Evolutionary conservation across 2,888 invertebrate species (phyloP), one percentile per base, ranked within the genome.

Genomic region (Piscicola geometra): DNA sequence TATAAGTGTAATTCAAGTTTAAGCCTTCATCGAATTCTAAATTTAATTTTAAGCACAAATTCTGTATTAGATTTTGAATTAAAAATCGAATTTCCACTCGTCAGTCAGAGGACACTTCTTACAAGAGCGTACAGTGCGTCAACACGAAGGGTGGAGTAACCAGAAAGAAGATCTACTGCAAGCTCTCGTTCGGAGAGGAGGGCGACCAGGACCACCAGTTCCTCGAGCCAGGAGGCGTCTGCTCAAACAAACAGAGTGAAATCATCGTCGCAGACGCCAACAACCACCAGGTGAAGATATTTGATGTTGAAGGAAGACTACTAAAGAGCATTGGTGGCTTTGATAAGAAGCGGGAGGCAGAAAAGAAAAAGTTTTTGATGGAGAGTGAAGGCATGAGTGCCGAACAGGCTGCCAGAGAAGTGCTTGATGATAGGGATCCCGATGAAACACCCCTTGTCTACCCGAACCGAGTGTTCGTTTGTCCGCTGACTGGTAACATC

Each of bases 301-400:
- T 99, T 84, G 98, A 99, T 88, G 95, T 95, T 84, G 98, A 98
- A 86, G 98, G 99, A 3, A 90, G 97, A 76, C 98, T 98, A 87
- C 98, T 98, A 87, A 99, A 98, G 87, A 96, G 98, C 85, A 99
- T 99, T 84, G 98, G 98, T 87, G 98, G 98, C 86, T 98, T 98
- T 75, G 60, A 56, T 21, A 18, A 25, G n/a, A 56, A 56, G 25
- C 9, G 60, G 60, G 88, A 88, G 87, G 90, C 98, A 15, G 98
- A 99, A 84, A 97, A 98, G 0, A 98, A 99, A 56, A 5, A 21
- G 60, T 56, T 56, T 21, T 56, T 56, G 25, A 56, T 56, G 60
- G 60, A 56, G 25, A 56, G 60, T 56, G 60, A 25, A 56, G n/a
- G n/a, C 21, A 56, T 56, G 60, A 56, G 60, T 21, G 60, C 21